Conservation (phyloP, 1,140 invertebrate genomes). For the Cydia splendana region DNA sequence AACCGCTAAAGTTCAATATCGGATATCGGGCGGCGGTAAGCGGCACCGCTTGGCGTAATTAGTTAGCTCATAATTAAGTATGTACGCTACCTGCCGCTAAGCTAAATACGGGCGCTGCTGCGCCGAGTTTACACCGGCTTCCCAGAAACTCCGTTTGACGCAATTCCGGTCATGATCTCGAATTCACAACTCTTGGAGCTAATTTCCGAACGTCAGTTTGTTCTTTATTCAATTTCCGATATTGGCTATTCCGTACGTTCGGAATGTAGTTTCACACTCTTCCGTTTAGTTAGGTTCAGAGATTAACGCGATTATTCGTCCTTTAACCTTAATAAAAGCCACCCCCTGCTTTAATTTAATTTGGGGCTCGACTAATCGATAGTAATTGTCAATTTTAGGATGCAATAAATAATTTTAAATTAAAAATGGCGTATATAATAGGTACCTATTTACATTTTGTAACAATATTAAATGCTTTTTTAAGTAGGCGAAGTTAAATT, state of each 20-base stretch:
- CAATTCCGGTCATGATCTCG: slow-evolving; percentile 76
- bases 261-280: slow-evolving; percentile 48
- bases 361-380: not conserved
- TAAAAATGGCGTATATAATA: not conserved
- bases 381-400: not conserved
- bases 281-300: not conserved
- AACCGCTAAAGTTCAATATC: slow-evolving; percentile 28
- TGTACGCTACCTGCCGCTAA: slow-evolving; percentile 41
- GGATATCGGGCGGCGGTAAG: slow-evolving; percentile 25
- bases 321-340: not conserved
- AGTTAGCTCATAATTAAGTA: slow-evolving; percentile 26
- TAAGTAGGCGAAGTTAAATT: slow-evolving; percentile 46
- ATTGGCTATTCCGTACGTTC: slow-evolving; percentile 56
- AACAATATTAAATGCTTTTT: not conserved
- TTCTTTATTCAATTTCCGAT: slow-evolving; percentile 79
- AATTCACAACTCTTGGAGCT: slow-evolving; percentile 71
- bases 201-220: slow-evolving; percentile 78
- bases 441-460: not conserved
- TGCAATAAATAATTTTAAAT: too few relatives aligned
- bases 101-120: slow-evolving; percentile 60
- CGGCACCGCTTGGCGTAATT: slow-evolving; percentile 18
- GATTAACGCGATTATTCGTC: not conserved
- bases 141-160: slow-evolving; percentile 70
- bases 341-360: not conserved
- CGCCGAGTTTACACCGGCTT: slow-evolving; percentile 66